Evolutionary conservation across 2,888 invertebrate species (phyloP).

Genomic region (Drosophila tripunctata): DNA sequence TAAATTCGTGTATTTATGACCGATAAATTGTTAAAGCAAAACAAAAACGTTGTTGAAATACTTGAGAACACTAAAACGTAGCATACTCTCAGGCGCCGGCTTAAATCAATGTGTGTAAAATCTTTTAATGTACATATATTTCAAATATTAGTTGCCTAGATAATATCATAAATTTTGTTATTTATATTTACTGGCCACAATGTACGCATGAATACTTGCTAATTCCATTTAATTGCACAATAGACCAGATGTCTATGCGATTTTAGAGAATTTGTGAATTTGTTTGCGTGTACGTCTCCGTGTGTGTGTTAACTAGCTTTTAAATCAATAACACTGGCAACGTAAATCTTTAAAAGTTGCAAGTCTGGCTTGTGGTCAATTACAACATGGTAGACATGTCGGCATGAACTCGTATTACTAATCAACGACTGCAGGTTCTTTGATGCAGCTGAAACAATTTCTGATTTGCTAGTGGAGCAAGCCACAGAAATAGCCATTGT

Average conservation of each 20-base stretch:
- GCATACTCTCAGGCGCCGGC: background rate
- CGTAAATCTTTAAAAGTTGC: background rate
- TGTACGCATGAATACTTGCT: background rate
- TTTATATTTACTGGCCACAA: background rate
- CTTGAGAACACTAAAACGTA: background rate
- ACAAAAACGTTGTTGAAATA: too few relatives aligned
- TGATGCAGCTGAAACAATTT: slow-evolving; percentile 21
- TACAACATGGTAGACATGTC: slow-evolving; percentile 1
- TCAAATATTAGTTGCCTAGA: background rate
- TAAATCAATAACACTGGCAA: background rate
- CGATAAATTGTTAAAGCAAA: background rate
- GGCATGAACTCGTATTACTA: slow-evolving; percentile 3
- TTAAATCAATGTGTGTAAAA: background rate
- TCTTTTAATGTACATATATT: background rate
- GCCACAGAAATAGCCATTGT: slow-evolving; percentile 45
- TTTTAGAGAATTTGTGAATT: background rate
- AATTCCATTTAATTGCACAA: slow-evolving; percentile 8
- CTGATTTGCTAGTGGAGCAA: slow-evolving; percentile 40
- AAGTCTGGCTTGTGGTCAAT: slow-evolving; percentile 24
- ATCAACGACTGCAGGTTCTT: slow-evolving; percentile 4
- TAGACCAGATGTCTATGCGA: background rate
- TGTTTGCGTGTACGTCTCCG: background rate
- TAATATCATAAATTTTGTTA: background rate
- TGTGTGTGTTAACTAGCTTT: background rate
- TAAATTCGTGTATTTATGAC: too few relatives aligned